Base-by-base conservation (phyloP, 1,140 invertebrate genomes). In the Drosophila aff. region DNA sequence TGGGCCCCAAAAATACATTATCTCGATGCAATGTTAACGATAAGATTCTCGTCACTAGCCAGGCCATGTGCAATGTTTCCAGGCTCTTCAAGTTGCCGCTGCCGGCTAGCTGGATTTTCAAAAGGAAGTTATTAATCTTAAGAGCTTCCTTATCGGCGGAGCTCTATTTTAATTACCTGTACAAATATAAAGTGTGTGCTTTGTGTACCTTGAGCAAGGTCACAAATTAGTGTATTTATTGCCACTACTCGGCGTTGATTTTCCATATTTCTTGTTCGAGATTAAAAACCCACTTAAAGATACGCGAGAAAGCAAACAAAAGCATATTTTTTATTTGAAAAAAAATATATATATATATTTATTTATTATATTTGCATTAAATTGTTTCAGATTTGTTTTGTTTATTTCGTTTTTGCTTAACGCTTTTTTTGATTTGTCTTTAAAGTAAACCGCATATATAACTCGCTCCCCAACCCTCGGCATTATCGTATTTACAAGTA, bases 401-500 rank as follows among this genome's bases (percentile, higher is more conserved):
- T 47, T 47, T 40, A 50, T 40, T 55, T 40, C 28, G 40, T 50
- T 40, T 49, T 55, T 47, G 38, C 23, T 50, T 76, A 50, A 38
- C 44, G 36, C 31, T 28, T n/a, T 52, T 52, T 79, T 78, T 69
- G 53, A 79, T 79, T 76, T 79, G 68, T 75, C 68, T 59, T 82
- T 79, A 82, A 82, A 79, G 57, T 82, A 75, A 82, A 75, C 80
- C 57, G 59, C 46, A 44, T 21, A 33, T 21, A 33, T 33, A 23
- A 23, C n/a, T 15, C 23, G 23, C 26, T 28, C 36, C 8, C 36
- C 15, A 31, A 21, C 9, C 36, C 61, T 23, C 52, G 33, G 28
- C 41, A 53, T 74, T 50, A 36, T 73, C 62, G 58, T 83, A 83
- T 83, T 83, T 83, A 83, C 81, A 83, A 64, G n/a, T n/a, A 67